Percentiles rank a stretch among this genome's conserved stretches.
Conservation (phyloP, 2,113 vertebrate genomes). For the Rhinoderma darwinii region DNA sequence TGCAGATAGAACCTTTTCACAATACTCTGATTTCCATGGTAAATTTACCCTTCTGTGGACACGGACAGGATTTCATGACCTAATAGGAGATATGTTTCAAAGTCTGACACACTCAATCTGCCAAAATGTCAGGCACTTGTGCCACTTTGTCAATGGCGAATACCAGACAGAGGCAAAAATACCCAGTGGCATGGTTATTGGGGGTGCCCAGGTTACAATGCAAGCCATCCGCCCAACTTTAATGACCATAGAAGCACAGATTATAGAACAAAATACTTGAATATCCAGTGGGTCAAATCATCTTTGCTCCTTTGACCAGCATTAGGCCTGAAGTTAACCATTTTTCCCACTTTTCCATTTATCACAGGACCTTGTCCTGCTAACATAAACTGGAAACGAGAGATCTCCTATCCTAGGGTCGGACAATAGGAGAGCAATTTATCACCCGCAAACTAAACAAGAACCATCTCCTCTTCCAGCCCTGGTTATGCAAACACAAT, state of each 20-base stretch:
- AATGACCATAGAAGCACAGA: background rate
- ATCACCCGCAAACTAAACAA: conserved; percentile 60
- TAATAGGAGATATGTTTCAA: background rate
- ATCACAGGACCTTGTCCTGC: background rate
- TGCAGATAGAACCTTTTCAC: conserved; percentile 42
- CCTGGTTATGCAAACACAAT: conserved; percentile 18
- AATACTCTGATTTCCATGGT: conserved; percentile 23
- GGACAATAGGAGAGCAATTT: conserved; percentile 58
- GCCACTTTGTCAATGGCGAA: background rate
- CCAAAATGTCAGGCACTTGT: background rate
- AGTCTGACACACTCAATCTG: background rate
- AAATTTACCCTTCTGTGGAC: background rate
- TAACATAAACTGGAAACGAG: background rate
- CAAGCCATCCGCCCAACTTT: too few relatives aligned
- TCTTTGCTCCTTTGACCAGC: background rate
- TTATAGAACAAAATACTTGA: background rate
- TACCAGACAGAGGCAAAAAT: background rate
- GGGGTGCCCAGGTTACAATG: background rate
- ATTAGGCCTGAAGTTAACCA: background rate
- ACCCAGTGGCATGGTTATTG: background rate
- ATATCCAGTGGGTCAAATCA: background rate
- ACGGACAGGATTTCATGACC: background rate
- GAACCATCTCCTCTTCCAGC: conserved; percentile 49
- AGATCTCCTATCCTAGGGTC: background rate
- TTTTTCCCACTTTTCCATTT: background rate